These are phyloP conservation scores for Mactromeris polynyma DNA, from an alignment of 2,888 invertebrate genomes.

Conservation along the genomic window DNA sequence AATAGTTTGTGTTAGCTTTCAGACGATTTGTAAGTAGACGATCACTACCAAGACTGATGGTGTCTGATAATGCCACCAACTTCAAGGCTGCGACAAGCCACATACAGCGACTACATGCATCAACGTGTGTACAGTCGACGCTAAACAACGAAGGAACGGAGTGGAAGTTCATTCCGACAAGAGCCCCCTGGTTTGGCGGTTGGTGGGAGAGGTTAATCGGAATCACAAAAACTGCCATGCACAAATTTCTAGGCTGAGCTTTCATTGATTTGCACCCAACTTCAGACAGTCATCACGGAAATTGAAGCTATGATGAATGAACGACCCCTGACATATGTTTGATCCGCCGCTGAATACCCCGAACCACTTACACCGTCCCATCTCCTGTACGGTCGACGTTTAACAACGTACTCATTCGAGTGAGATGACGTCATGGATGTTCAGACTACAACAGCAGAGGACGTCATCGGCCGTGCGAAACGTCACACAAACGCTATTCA, in stretches of 20 bases:
- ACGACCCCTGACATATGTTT: constrained; percentile 60
- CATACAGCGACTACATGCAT: not conserved
- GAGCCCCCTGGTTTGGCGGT: constrained; percentile 69
- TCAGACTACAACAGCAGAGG: too few relatives aligned
- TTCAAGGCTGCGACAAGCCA: not conserved
- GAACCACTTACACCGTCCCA: constrained; percentile 62
- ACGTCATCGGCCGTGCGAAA: too few relatives aligned
- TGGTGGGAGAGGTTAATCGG: constrained; percentile 67
- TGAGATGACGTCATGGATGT: not conserved
- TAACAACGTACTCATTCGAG: constrained; percentile 41
- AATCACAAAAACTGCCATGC: constrained; percentile 52
- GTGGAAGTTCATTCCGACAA: constrained; percentile 62
- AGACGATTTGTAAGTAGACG: not conserved
- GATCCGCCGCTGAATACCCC: constrained; percentile 23
- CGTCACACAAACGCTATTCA: too few relatives aligned
- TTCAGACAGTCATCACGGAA: constrained; percentile 60
- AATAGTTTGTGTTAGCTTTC: constrained; percentile 40
- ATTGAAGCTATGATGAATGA: constrained; percentile 63
- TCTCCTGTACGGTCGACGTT: constrained; percentile 43
- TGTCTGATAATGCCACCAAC: constrained; percentile 5
- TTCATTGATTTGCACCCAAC: not conserved
- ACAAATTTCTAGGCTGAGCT: constrained; percentile 46
- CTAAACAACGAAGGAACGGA: constrained; percentile 25
- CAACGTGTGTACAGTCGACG: not conserved
- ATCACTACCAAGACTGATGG: not conserved